phyloP scores from a whole-genome alignment of 2,888 invertebrate species.

The Phytoseiulus persimilis region DNA sequence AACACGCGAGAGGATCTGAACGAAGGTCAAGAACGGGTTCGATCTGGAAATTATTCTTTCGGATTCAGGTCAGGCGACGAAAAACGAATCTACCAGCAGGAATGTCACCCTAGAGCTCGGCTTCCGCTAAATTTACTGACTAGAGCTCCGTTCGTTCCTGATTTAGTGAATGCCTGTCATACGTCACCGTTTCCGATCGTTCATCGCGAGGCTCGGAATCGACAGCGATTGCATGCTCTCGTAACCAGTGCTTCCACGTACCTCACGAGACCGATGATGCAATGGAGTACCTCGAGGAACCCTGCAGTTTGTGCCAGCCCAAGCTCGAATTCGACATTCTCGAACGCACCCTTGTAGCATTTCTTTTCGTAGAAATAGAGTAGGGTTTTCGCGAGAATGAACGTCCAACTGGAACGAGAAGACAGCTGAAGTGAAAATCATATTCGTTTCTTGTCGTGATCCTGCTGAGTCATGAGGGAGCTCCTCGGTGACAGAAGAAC shows the following conservation, averaged over 20 bases:
- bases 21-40: conserved; percentile 58
- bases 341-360: conserved; percentile 64
- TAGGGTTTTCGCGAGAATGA: conserved; percentile 59
- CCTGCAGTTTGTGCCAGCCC: conserved; percentile 42
- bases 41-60: conserved; percentile 36
- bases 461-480: not conserved
- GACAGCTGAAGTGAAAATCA: not conserved
- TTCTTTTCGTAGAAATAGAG: conserved; percentile 43
- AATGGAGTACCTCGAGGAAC: conserved; percentile 45
- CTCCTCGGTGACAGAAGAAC: not conserved
- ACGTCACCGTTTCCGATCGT: no score
- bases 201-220: no score
- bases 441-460: not conserved
- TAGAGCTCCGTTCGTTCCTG: no score
- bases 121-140: no score
- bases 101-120: no score
- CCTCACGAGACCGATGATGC: conserved; percentile 44
- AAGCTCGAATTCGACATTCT: conserved; percentile 38
- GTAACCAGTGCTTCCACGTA: not conserved
- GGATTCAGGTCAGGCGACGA: not conserved
- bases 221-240: no score
- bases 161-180: no score
- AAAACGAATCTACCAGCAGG: no score
- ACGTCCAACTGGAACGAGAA: conserved; percentile 60
- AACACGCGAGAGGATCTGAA: conserved; percentile 81